Evolutionary conservation across 2,888 invertebrate genomes (phyloP).

Genomic region (Leucoptera coffeella): DNA sequence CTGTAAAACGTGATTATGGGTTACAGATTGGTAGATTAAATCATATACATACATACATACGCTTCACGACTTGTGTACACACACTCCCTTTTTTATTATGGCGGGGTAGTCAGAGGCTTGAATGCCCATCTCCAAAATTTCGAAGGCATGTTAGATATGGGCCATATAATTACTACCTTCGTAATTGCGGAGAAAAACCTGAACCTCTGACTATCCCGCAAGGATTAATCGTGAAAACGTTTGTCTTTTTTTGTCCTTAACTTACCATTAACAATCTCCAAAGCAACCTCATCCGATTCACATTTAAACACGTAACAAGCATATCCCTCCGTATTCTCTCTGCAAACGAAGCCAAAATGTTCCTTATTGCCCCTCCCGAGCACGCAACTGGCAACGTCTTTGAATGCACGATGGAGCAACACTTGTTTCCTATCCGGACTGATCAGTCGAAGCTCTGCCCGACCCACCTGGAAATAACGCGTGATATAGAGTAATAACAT

Average conservation of each 20-base stretch:
- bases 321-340: conserved; percentile 63
- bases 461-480: conserved; percentile 59
- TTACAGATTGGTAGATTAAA: background rate
- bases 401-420: conserved; percentile 79
- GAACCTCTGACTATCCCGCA: too few species aligned
- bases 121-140: too few species aligned
- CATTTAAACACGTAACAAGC: conserved; percentile 81
- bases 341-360: conserved; percentile 90
- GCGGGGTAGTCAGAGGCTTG: too few species aligned
- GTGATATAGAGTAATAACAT: too few species aligned
- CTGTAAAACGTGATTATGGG: conserved; percentile 26
- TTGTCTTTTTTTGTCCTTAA: too few species aligned
- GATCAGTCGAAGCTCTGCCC: conserved; percentile 80
- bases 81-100: too few species aligned
- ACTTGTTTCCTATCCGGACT: conserved; percentile 90
- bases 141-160: too few species aligned
- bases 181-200: too few species aligned
- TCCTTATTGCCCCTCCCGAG: conserved; percentile 76
- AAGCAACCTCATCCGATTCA: conserved; percentile 76
- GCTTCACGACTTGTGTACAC: too few species aligned
- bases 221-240: too few species aligned
- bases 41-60: too few species aligned
- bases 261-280: conserved; percentile 70
- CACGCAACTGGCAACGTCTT: conserved; percentile 83
- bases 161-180: too few species aligned